Conservation (phyloP, 2,888 invertebrate species). For the Pemphredon lugubris region DNA sequence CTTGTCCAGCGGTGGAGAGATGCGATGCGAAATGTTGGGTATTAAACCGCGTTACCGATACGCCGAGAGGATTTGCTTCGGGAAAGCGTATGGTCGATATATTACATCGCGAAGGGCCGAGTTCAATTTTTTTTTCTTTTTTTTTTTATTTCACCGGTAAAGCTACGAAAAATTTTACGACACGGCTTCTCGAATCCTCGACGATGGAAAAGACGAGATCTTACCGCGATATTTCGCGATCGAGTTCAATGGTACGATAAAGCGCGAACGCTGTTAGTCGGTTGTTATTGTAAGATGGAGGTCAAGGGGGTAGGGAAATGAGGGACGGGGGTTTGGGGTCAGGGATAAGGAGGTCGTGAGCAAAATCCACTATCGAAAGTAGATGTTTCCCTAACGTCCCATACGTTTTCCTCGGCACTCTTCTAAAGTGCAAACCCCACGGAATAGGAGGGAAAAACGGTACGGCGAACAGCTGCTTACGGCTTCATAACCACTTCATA, state of each 20-base stretch:
- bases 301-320: constrained; percentile 13
- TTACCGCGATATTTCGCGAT: constrained; percentile 34
- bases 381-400: constrained; percentile 71
- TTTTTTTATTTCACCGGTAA: constrained; percentile 6
- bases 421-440: constrained; percentile 69
- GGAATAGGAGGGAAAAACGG: constrained; percentile 46
- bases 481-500: constrained; percentile 61
- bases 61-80: constrained; percentile 27
- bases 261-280: constrained; percentile 46
- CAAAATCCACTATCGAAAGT: constrained; percentile 73
- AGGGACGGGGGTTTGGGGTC: constrained; percentile 30
- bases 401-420: constrained; percentile 70
- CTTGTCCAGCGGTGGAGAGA: constrained; percentile 1
- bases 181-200: constrained; percentile 9
- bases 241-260: constrained; percentile 35
- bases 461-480: constrained; percentile 52
- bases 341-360: constrained; percentile 49
- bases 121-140: not conserved
- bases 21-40: constrained; percentile 1
- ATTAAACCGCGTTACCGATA: constrained; percentile 16
- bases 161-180: constrained; percentile 22
- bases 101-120: constrained; percentile 2
- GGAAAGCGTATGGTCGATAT: constrained; percentile 1
- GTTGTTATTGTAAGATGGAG: constrained; percentile 46
- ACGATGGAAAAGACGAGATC: too few species aligned